A percentile compares a stretch with the other conserved stretches of the same genome.
Conservation (phyloP, 2,113 vertebrate species). For the Phocoena sinus region DNA sequence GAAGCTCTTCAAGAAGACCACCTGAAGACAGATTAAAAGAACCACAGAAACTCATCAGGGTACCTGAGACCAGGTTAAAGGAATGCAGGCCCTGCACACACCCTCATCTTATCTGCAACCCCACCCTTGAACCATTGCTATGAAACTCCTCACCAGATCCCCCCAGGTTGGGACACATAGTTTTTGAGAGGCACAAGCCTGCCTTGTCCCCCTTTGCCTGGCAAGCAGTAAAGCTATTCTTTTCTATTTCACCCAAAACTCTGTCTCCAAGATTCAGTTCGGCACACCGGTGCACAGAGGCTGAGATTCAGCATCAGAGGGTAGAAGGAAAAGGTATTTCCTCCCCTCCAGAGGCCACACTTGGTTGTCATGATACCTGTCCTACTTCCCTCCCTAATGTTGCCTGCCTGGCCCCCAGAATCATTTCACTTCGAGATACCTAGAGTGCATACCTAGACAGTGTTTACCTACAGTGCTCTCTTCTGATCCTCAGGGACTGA, state of each 20-base stretch:
- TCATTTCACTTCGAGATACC: background rate
- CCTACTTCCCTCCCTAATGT: background rate
- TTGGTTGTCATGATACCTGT: background rate
- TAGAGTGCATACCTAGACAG: rapidly evolving
- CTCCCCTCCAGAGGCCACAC: background rate
- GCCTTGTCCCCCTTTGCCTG: background rate
- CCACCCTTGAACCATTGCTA: background rate
- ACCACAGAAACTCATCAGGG: background rate
- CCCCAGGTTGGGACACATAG: background rate
- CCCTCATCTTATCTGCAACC: background rate
- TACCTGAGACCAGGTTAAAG: background rate
- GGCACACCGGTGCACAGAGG: background rate
- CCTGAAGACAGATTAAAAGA: background rate
- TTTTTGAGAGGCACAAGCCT: background rate
- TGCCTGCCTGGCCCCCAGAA: background rate
- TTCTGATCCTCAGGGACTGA: background rate
- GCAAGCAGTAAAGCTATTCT: background rate
- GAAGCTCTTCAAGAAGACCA: background rate
- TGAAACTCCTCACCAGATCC: background rate
- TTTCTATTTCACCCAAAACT: background rate
- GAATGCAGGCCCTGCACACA: background rate
- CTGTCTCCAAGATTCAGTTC: background rate
- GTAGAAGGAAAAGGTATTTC: background rate
- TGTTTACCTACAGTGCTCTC: background rate
- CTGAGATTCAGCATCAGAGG: background rate